A percentile compares a stretch with the other conserved stretches of the same genome.
Conservation (phyloP, 2,888 invertebrate species). For the Eilema sororculum region DNA sequence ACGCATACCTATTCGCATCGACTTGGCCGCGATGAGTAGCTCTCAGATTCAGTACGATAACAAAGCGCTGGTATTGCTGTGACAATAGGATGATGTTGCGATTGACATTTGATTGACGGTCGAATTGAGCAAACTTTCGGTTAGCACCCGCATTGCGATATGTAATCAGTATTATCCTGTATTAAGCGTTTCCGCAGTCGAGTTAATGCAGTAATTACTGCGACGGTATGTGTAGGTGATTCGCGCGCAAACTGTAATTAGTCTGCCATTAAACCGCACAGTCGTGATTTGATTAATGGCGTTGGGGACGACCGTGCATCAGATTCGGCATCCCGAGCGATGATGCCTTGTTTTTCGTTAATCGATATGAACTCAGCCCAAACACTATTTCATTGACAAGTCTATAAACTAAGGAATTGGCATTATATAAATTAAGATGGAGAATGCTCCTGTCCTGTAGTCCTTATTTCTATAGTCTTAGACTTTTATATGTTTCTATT, state of each 20-base stretch:
- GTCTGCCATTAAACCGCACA: slow-evolving; percentile 81
- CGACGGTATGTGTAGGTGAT: slow-evolving; percentile 67
- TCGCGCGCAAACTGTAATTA: slow-evolving; percentile 81
- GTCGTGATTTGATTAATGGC: slow-evolving; percentile 82
- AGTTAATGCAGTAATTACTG: slow-evolving; percentile 72
- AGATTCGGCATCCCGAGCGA: slow-evolving; percentile 48
- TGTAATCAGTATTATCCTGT: slow-evolving; percentile 69
- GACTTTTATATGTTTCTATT: background rate
- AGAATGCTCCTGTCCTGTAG: slow-evolving; percentile 28
- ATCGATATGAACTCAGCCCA: slow-evolving; percentile 57
- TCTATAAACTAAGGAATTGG: slow-evolving; percentile 23
- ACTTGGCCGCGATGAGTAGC: background rate
- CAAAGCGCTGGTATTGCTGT: slow-evolving; percentile 43
- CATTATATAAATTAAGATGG: slow-evolving; percentile 29
- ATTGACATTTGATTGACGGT: slow-evolving; percentile 65
- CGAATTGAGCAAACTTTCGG: slow-evolving; percentile 61
- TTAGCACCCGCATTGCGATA: slow-evolving; percentile 68
- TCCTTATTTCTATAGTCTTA: slow-evolving; percentile 23
- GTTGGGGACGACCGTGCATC: slow-evolving; percentile 55
- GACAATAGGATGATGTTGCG: slow-evolving; percentile 55
- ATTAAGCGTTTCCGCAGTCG: slow-evolving; percentile 67
- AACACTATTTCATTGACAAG: slow-evolving; percentile 45
- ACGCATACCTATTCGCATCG: background rate
- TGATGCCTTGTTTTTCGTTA: slow-evolving; percentile 65
- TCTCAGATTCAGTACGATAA: slow-evolving; percentile 12